Evolutionary conservation across 2,797 vertebrate species (phyloP), one percentile per base, ranked within the genome.

Genomic region (Molossus molossus): DNA sequence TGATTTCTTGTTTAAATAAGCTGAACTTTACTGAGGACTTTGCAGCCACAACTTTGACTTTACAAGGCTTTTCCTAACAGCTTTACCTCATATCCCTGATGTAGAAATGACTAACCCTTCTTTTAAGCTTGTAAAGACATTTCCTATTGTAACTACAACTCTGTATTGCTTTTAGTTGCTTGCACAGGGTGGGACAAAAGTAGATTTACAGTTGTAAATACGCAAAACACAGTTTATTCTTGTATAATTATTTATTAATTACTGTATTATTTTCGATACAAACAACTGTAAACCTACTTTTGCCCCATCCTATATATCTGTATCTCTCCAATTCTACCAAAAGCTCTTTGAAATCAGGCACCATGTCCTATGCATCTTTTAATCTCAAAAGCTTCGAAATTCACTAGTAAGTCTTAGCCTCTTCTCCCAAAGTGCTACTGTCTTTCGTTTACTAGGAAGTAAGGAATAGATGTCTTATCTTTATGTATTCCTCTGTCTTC

Each of bases 331-430:
- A 18, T 23, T 72, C 15, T 29, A 50, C 64, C 37, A 21, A 62
- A 84, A 84, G 12, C 29, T 79, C 70, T 80, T 93, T 92, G 57
- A 79, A 84, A 92, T 62, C 12, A 77, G 33, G 29, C 9, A 13
- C 12, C 13, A 37, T 37, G n/a, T 75, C 60, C 62, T 70, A 64
- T 55, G 64, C 29, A n/a, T 72, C 65, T 45, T 95, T 84, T 85
- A 25, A 89, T 89, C 29, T 89, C 33, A 73, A 15, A 9, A 72
- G 20, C 50, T 53, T 69, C 76, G 53, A 50, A 13, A 76, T 82
- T 87, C n/a, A 18, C 6, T n/a, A 23, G 17, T 21, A 83, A 83
- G 25, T 79, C 48, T 37, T 79, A 37, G 23, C 57, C 45, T 77
- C 25, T 64, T 29, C 27, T 88, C 58, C 9, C 23, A 88, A 65